Base-by-base conservation (phyloP, 2,888 invertebrate species). In the Chrysolina haemoptera region DNA sequence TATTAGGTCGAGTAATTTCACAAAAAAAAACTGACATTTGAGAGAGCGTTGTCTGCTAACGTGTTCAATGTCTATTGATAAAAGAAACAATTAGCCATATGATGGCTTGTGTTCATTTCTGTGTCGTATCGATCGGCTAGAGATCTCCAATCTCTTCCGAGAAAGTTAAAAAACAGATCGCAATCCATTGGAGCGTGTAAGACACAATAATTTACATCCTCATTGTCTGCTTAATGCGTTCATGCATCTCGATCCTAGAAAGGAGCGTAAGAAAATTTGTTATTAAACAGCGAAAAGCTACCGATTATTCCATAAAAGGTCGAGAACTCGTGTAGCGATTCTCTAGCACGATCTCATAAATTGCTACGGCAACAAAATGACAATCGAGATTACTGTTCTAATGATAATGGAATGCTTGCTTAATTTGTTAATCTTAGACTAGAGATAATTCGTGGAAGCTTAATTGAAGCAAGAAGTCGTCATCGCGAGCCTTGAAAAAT, bases 201-300 rank as follows among this genome's bases (percentile, higher is more conserved):
- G 27, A 48, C 12, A 66, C 66, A 27, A 50, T 66, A 46, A 50
- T 50, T 66, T 35, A 43, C 43, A 66, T 66, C 66, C 35, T 48
- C 66, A 66, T 66, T 66, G 66, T 66, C 66, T 50, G 12, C 35
- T 35, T 66, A 66, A 66, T 48, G 27, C 66, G 50, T 50, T 50
- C 50, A 48, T 66, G 66, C 27, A 66, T 50, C 50, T 50, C 50
- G 43, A 65, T 66, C 43, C 18, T 66, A 35, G 66, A 43, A 48
- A 66, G 66, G 66, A 66, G 66, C 66, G 66, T 66, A 66, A 50
- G 66, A 66, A 66, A 66, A 66, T 66, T 66, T 50, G 66, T 66
- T 66, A 66, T 66, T 50, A 35, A 66, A 22, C 40, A 48, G 50
- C 66, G 48, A 66, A 66, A 48, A 66, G 66, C 50, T 66, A 50